Evolutionary conservation across 2,113 vertebrate genomes (phyloP).

Genomic region (Osmerus eperlanus): DNA sequence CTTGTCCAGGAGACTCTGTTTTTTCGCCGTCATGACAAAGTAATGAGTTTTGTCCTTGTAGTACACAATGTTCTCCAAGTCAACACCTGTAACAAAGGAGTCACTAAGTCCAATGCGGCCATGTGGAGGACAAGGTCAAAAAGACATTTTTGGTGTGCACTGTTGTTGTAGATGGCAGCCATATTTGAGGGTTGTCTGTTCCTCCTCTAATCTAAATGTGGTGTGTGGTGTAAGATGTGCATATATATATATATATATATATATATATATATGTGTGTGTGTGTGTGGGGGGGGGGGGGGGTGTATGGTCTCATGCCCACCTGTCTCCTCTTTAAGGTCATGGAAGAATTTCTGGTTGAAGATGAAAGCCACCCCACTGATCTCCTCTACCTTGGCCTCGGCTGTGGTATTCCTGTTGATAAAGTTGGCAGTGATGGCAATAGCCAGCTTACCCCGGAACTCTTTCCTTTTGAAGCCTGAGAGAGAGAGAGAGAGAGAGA

Average conservation of each 20-base stretch:
- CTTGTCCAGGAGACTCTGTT: conserved; percentile 95
- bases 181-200: neutral
- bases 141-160: neutral
- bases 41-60: conserved; percentile 97
- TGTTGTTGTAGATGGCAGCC: neutral
- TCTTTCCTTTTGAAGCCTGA: conserved; percentile 95
- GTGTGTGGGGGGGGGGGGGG: neutral
- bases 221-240: neutral
- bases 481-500: neutral
- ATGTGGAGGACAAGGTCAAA: neutral
- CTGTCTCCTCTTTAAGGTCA: conserved; percentile 94
- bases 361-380: conserved; percentile 97
- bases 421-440: conserved; percentile 98
- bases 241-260: too few relatives aligned
- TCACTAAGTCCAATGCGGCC: conserved; percentile 1
- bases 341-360: conserved; percentile 99
- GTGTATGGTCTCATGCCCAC: conserved; percentile 62
- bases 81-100: conserved; percentile 79
- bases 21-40: conserved; percentile 99
- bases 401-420: conserved; percentile 96
- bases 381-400: conserved; percentile 96
- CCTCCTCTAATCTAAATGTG: neutral
- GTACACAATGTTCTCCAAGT: conserved; percentile 98
- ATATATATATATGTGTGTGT: neutral
- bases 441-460: conserved; percentile 94